phyloP scores from a whole-genome alignment of 2,113 vertebrate species.

The Pelecanus crispus region DNA sequence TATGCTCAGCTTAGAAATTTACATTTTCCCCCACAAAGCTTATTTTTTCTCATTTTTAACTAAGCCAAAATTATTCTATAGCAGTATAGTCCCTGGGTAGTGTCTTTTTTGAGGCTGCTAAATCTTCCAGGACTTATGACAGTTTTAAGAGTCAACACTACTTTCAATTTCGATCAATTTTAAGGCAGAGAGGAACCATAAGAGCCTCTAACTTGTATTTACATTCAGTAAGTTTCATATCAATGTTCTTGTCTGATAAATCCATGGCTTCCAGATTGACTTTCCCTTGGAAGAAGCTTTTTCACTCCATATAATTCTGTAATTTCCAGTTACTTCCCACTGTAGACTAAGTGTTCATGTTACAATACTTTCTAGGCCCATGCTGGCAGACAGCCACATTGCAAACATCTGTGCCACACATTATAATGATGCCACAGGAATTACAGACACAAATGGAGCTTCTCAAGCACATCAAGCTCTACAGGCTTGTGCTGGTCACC shows the following conservation, averaged over 20 bases:
- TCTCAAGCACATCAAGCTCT: neutral
- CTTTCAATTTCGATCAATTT: neutral
- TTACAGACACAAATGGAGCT: neutral
- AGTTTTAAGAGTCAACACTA: neutral
- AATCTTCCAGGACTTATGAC: neutral
- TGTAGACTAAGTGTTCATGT: neutral
- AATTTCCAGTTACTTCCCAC: neutral
- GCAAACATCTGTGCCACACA: neutral
- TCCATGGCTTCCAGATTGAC: neutral
- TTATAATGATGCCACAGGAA: neutral
- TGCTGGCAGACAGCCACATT: neutral
- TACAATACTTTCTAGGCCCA: neutral
- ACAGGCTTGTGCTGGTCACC: neutral
- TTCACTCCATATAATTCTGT: neutral
- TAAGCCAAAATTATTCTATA: neutral
- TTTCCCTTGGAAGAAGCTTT: neutral
- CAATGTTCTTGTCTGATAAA: neutral
- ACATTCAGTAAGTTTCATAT: neutral
- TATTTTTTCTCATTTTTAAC: neutral
- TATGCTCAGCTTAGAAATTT: neutral
- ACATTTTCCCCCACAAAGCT: neutral
- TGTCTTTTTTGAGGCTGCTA: neutral
- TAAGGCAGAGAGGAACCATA: neutral
- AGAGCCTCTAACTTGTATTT: neutral
- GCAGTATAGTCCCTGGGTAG: neutral